These are phyloP conservation scores for Helleia helle DNA, from an alignment of 2,888 invertebrate genomes.

Conservation along the genomic window DNA sequence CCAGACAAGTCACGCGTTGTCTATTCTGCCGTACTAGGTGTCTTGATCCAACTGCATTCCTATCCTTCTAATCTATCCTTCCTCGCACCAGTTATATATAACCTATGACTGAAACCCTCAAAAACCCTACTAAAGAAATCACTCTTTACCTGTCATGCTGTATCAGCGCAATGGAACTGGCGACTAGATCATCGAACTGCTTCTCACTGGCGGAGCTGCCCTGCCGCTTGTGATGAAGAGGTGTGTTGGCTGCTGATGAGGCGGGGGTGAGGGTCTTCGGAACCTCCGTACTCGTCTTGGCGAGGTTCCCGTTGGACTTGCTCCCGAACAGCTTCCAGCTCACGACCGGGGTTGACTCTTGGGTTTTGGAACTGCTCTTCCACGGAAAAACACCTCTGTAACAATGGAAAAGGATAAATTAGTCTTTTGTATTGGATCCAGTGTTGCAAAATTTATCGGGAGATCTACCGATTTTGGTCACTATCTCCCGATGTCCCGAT, in stretches of 20 bases:
- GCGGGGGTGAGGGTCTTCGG: constrained; percentile 49
- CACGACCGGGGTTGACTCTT: neutral
- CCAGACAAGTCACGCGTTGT: no score
- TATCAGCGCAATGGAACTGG: constrained; percentile 81
- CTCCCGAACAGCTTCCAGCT: constrained; percentile 55
- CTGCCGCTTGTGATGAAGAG: constrained; percentile 57
- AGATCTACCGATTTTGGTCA: no score
- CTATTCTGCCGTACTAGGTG: no score
- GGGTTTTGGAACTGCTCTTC: constrained; percentile 44
- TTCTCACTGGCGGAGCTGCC: constrained; percentile 68
- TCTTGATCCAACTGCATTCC: no score
- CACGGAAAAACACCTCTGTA: constrained; percentile 72
- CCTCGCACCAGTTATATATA: no score
- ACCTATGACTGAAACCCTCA: no score
- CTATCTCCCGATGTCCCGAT: no score
- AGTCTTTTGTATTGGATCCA: constrained; percentile 11
- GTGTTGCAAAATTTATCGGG: constrained; percentile 6
- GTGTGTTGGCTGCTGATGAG: constrained; percentile 54
- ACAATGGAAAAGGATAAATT: constrained; percentile 30
- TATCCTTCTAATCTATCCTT: no score
- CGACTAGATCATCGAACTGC: constrained; percentile 75
- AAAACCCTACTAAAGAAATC: no score
- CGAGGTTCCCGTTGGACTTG: constrained; percentile 51
- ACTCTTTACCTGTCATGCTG: constrained; percentile 78
- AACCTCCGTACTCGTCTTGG: constrained; percentile 40